These are phyloP conservation scores for Ceryle rudis DNA, from an alignment of 2,797 vertebrate genomes.

Conservation along the genomic window DNA sequence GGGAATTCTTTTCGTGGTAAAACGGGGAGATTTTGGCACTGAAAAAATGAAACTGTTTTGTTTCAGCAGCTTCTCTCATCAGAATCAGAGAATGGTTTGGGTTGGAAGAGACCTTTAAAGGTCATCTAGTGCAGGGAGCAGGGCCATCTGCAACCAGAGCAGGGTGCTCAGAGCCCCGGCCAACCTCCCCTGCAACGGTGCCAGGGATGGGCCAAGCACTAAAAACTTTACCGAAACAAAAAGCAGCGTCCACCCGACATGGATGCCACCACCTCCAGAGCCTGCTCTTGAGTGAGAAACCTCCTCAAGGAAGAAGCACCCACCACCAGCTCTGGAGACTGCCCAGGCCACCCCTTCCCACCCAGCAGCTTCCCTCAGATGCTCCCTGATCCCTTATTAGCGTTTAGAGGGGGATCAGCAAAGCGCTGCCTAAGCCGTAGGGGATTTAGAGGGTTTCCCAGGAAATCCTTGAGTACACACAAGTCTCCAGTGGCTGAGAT, in stretches of 20 bases:
- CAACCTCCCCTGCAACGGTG: too few species aligned
- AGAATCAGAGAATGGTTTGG: neutral
- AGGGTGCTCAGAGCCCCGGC: neutral
- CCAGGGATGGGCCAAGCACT: accelerated
- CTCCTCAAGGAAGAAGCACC: neutral
- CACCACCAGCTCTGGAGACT: neutral
- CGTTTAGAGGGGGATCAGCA: neutral
- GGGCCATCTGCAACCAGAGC: neutral
- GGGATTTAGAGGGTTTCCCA: slow-evolving; percentile 20
- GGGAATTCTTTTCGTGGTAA: neutral
- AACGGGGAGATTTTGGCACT: neutral
- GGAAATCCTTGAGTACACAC: slow-evolving; percentile 13
- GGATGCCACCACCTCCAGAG: accelerated
- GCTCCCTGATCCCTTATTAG: neutral
- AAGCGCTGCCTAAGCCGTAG: neutral
- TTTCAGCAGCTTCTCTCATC: neutral
- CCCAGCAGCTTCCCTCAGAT: neutral
- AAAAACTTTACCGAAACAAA: neutral
- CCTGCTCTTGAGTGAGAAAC: neutral
- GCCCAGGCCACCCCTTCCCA: neutral
- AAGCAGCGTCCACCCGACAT: neutral
- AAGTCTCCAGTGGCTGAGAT: neutral
- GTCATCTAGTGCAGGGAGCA: neutral
- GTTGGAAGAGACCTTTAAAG: neutral
- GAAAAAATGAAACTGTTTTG: neutral